These are phyloP conservation scores for Zaprionus kolodkinae DNA, from an alignment of 1,140 invertebrate genomes.

Conservation along the genomic window DNA sequence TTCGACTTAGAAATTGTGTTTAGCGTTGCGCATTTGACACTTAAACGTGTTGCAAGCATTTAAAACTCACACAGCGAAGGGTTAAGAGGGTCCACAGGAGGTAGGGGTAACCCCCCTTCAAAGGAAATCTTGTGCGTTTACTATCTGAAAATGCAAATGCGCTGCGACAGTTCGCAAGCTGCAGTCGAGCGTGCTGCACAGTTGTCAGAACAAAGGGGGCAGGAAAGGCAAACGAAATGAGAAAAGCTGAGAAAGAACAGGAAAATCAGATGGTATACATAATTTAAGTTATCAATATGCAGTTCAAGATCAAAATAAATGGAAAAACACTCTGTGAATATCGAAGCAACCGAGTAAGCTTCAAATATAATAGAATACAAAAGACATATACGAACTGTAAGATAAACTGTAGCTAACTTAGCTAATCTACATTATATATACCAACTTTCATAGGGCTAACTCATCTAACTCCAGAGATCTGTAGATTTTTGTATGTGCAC, in stretches of 20 bases:
- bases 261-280: background rate
- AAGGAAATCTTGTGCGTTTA: slow-evolving; percentile 14
- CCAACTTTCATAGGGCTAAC: background rate
- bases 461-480: background rate
- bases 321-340: background rate
- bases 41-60: slow-evolving; percentile 78
- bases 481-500: background rate
- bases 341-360: background rate
- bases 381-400: no score
- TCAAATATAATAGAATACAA: no score
- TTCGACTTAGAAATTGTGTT: slow-evolving; percentile 79
- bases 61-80: slow-evolving; percentile 40
- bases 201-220: slow-evolving; percentile 9
- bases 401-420: no score
- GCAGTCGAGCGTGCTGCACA: slow-evolving; percentile 51
- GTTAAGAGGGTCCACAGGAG: background rate
- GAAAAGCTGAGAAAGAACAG: background rate
- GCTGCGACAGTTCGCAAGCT: slow-evolving; percentile 54
- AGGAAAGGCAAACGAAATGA: slow-evolving; percentile 4
- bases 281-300: background rate
- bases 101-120: background rate
- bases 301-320: background rate
- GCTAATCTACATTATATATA: background rate
- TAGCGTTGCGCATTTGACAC: slow-evolving; percentile 76
- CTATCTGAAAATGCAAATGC: slow-evolving; percentile 64